A percentile compares a stretch with the other conserved stretches of the same genome.
Conservation (phyloP, 2,888 invertebrate genomes). For the Macropis europaea region DNA sequence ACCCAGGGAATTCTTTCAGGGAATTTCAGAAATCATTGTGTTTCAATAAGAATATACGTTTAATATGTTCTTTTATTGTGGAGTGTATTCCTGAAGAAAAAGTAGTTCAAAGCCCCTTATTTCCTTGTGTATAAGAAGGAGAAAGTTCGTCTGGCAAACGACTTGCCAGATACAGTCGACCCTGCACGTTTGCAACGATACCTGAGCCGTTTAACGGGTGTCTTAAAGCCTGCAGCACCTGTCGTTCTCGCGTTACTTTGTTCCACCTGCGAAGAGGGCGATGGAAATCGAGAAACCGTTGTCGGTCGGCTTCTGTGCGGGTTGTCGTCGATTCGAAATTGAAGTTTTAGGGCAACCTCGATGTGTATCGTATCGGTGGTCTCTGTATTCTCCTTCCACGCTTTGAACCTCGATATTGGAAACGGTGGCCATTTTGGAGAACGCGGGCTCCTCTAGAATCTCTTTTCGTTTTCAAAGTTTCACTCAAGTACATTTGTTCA, state of each 20-base stretch:
- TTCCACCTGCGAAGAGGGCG: constrained; percentile 1
- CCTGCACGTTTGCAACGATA: constrained; percentile 58
- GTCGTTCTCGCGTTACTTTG: constrained; percentile 17
- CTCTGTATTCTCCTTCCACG: background rate
- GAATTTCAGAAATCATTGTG: too few species aligned
- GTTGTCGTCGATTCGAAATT: constrained; percentile 13
- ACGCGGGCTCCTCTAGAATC: too few species aligned
- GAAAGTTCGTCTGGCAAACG: constrained; percentile 67
- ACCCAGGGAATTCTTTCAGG: too few species aligned
- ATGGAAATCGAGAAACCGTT: constrained; percentile 11
- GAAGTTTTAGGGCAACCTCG: constrained; percentile 13
- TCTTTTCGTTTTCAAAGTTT: too few species aligned
- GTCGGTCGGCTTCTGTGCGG: background rate
- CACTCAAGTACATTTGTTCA: too few species aligned
- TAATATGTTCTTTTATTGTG: background rate
- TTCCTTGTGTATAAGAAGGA: background rate
- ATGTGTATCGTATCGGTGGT: too few species aligned
- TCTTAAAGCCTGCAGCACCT: constrained; percentile 37
- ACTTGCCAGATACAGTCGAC: constrained; percentile 73
- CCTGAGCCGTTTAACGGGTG: constrained; percentile 64
- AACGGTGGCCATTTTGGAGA: too few species aligned
- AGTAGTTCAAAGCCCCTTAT: background rate
- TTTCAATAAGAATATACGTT: too few species aligned
- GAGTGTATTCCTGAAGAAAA: background rate
- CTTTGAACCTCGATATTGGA: too few species aligned